Evolutionary conservation across 2,888 invertebrate genomes (phyloP).

Genomic region (Salpingus planirostris): DNA sequence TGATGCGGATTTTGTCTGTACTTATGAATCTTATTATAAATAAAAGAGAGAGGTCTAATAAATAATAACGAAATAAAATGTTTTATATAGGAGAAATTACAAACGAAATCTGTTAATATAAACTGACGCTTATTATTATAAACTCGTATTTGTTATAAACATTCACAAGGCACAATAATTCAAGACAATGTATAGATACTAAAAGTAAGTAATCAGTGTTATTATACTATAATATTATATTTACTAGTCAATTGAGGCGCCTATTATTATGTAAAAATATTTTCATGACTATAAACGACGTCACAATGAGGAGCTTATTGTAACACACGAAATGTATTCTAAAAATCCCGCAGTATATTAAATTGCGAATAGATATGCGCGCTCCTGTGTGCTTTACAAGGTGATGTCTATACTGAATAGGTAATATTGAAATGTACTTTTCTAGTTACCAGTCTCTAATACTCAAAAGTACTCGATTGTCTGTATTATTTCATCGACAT

Average conservation of each 20-base stretch:
- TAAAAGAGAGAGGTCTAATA: too few species aligned
- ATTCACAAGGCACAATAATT: slow-evolving; percentile 41
- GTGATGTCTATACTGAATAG: slow-evolving; percentile 15
- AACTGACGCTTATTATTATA: slow-evolving; percentile 20
- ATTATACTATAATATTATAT: slow-evolving; percentile 33
- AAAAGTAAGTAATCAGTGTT: slow-evolving; percentile 32
- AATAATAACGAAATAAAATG: too few species aligned
- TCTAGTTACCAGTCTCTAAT: slow-evolving; percentile 18
- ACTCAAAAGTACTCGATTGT: too few species aligned
- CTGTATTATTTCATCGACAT: too few species aligned
- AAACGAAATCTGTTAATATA: slow-evolving; percentile 8
- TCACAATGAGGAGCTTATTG: slow-evolving; percentile 11
- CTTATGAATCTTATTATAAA: too few species aligned
- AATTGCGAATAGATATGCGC: too few species aligned
- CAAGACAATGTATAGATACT: slow-evolving; percentile 41
- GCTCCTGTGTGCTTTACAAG: slow-evolving; percentile 14
- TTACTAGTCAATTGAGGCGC: slow-evolving; percentile 40
- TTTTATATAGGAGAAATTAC: too few species aligned
- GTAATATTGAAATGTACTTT: slow-evolving; percentile 12
- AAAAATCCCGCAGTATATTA: too few species aligned
- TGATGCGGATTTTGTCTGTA: too few species aligned
- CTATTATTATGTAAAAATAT: slow-evolving; percentile 26
- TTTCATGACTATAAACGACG: slow-evolving; percentile 14
- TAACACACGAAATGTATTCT: not conserved
- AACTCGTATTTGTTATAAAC: slow-evolving; percentile 32